Evolutionary conservation across 2,113 vertebrate species (phyloP).

Genomic region (Dolichotis patagonum): DNA sequence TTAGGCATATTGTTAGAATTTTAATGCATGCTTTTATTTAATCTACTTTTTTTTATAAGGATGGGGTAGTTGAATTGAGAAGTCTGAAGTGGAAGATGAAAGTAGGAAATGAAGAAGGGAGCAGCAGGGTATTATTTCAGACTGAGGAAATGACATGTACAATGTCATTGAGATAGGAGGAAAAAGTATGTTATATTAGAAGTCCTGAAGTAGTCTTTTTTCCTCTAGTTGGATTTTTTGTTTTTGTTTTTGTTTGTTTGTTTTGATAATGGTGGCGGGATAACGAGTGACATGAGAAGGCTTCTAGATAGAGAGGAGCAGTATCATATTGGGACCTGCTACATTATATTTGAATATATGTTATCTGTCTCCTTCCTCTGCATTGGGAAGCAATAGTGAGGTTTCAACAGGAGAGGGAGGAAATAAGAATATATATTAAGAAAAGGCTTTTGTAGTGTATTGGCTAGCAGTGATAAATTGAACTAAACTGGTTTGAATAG

Average conservation of each 20-base stretch:
- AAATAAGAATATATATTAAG: neutral
- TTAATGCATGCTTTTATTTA: neutral
- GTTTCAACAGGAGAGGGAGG: neutral
- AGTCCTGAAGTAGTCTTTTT: neutral
- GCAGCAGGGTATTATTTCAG: neutral
- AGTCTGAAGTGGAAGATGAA: neutral
- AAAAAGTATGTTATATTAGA: constrained; percentile 16
- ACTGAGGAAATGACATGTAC: neutral
- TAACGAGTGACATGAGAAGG: neutral
- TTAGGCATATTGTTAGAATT: neutral
- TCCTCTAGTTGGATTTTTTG: neutral
- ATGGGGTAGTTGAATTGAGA: neutral
- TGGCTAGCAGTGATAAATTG: neutral
- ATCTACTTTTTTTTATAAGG: constrained; percentile 3
- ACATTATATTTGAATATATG: constrained; percentile 5
- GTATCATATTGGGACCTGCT: neutral
- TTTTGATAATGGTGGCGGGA: neutral
- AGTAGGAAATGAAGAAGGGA: neutral
- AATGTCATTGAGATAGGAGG: neutral
- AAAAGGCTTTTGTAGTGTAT: neutral
- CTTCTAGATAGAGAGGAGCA: neutral
- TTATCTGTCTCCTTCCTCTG: neutral
- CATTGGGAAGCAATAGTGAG: neutral
- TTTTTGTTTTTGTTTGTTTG: neutral
- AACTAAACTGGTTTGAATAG: constrained; percentile 1